Conservation (phyloP, 2,888 invertebrate genomes). For the Synanthedon myopaeformis region DNA sequence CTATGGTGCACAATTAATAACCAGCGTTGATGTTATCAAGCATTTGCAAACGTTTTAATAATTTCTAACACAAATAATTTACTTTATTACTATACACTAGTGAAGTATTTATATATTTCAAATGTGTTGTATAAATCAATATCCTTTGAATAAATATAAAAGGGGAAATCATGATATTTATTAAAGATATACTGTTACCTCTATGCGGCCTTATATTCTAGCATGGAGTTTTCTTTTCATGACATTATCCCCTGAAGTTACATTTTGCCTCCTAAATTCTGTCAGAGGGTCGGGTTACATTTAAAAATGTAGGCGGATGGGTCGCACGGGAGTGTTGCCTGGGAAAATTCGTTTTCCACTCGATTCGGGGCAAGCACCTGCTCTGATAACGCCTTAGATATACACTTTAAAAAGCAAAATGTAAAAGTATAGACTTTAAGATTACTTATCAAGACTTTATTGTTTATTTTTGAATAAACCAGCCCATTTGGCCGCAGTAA, state of each 20-base stretch:
- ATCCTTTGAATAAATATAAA: not conserved
- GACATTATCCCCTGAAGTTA: slow-evolving; percentile 14
- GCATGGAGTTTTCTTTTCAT: slow-evolving; percentile 10
- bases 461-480: too few species aligned
- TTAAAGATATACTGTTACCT: not conserved
- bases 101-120: too few species aligned
- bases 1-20: too few species aligned
- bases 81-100: too few species aligned
- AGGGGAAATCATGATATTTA: not conserved
- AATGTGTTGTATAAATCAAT: too few species aligned
- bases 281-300: slow-evolving; percentile 20
- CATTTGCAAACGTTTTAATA: too few species aligned
- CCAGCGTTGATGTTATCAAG: too few species aligned
- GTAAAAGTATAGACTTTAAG: too few species aligned
- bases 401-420: too few species aligned
- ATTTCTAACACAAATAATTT: too few species aligned
- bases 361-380: not conserved
- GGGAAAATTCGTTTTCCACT: slow-evolving; percentile 8
- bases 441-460: too few species aligned
- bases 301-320: slow-evolving; percentile 30
- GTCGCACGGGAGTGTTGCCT: slow-evolving; percentile 12
- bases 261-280: slow-evolving; percentile 12
- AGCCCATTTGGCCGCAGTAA: too few species aligned
- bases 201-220: not conserved
- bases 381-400: not conserved